Base-by-base conservation (phyloP, 2,113 vertebrate genomes). In the Eleginops maclovinus region DNA sequence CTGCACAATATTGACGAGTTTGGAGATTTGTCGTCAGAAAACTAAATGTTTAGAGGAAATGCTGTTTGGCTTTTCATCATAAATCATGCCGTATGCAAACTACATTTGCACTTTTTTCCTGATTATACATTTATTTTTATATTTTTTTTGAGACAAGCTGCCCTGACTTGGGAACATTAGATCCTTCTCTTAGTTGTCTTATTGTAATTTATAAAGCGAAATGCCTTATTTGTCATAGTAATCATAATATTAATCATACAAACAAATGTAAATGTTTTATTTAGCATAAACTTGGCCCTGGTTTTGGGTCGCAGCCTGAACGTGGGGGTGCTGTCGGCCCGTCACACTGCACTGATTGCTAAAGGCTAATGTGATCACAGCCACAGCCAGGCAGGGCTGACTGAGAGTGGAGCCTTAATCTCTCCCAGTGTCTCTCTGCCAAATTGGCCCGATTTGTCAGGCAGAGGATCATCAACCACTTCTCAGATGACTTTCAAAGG, bases 341-440 rank as follows among this genome's bases (percentile, higher is more conserved):
- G 75, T 92, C 84, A 90, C 89, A 86, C 69, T 79, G 87, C 60
- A n/a, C 81, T 72, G 83, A 81, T 65, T 64, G 87, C 84, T 77
- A 40, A 80, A 73, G 78, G 83, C 80, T 92, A 90, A 91, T 90
- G 87, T 90, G 92, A 92, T 92, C 89, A 90, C 72, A 88, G 87
- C 58, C 68, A 72, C 86, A 83, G 83, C 80, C 84, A 72, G 66
- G 80, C 82, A 82, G 78, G 61, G 65, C 71, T 75, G 74, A 84
- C 85, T 58, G 80, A 77, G 77, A 80, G 87, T 22, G 75, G 82
- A 87, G 84, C 83, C 79, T 78, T 91, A 89, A 93, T 89, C 88
- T 89, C 83, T 54, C 26, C 76, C 67, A 84, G 46, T 88, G 77
- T 87, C 79, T 86, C 74, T 36, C 77, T 87, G 87, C 85, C 87